Conservation (phyloP, 2,888 invertebrate genomes). For the Xanthia icteritia region DNA sequence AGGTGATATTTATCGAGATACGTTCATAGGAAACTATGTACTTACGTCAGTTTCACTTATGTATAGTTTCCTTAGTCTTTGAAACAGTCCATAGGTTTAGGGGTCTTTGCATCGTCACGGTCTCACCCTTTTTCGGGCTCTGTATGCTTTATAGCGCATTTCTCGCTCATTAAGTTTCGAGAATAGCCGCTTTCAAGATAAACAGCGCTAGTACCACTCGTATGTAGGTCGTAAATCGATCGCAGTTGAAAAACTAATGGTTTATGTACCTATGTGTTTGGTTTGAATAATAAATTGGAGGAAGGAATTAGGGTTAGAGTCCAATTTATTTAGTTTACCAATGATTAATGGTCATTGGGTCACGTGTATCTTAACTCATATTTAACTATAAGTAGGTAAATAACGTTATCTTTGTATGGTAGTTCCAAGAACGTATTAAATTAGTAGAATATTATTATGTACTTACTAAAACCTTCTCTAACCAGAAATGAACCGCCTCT, state of each 20-base stretch:
- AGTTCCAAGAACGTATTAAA: background rate
- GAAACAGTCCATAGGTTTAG: constrained; percentile 39
- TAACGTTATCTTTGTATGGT: background rate
- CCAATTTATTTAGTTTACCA: constrained; percentile 33
- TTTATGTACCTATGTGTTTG: constrained; percentile 30
- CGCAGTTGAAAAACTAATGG: constrained; percentile 52
- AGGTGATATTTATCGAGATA: background rate
- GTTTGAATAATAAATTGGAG: constrained; percentile 44
- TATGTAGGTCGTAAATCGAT: constrained; percentile 63
- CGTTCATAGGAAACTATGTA: background rate
- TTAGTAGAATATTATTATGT: background rate
- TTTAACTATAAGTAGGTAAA: background rate
- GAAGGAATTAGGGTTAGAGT: constrained; percentile 31
- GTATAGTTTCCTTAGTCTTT: constrained; percentile 19
- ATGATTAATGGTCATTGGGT: background rate
- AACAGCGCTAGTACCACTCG: constrained; percentile 48
- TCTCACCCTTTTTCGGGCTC: constrained; percentile 29
- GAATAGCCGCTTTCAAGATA: constrained; percentile 61
- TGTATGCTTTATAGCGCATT: constrained; percentile 56
- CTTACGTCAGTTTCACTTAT: constrained; percentile 1
- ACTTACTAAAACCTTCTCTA: background rate
- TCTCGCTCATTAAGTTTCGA: constrained; percentile 63
- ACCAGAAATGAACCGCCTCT: too few relatives aligned
- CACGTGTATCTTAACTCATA: background rate
- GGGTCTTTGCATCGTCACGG: constrained; percentile 50